Percentiles rank a stretch among this genome's conserved stretches.
phyloP scores from a whole-genome alignment of 2,113 vertebrate species.

The Machaerirhynchus nigripectus region DNA sequence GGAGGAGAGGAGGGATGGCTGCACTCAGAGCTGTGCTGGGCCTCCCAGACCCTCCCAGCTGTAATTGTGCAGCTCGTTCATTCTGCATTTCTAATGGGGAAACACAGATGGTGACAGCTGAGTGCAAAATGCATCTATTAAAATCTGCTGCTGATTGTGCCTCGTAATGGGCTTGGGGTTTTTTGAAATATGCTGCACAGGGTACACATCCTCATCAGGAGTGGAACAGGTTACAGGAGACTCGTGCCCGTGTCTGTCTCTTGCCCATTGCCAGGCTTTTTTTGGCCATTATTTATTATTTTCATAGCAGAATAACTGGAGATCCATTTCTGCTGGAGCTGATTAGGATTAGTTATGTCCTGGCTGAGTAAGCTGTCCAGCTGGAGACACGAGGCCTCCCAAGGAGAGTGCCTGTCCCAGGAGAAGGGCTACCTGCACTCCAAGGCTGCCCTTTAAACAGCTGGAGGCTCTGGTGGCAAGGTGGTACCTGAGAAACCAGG shows the following conservation, averaged over 20 bases:
- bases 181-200: slow-evolving; percentile 28
- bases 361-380: neutral
- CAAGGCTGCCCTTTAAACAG: neutral
- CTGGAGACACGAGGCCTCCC: neutral
- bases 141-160: slow-evolving; percentile 66
- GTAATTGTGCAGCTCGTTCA: slow-evolving; percentile 41
- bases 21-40: neutral
- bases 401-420: neutral
- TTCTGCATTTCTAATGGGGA: slow-evolving; percentile 62
- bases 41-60: slow-evolving; percentile 33
- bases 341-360: neutral
- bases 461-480: neutral
- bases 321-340: neutral
- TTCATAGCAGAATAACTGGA: neutral
- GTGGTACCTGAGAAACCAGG: neutral
- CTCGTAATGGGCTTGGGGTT: slow-evolving; percentile 36
- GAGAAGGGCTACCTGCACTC: neutral
- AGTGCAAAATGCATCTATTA: slow-evolving; percentile 61
- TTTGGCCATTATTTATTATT: neutral
- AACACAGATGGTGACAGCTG: slow-evolving; percentile 68
- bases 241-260: neutral
- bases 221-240: neutral
- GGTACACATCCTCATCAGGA: neutral
- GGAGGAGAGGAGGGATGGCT: neutral
- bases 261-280: neutral